Base-by-base conservation (phyloP, 2,113 vertebrate species). In the Synchiropus splendidus region DNA sequence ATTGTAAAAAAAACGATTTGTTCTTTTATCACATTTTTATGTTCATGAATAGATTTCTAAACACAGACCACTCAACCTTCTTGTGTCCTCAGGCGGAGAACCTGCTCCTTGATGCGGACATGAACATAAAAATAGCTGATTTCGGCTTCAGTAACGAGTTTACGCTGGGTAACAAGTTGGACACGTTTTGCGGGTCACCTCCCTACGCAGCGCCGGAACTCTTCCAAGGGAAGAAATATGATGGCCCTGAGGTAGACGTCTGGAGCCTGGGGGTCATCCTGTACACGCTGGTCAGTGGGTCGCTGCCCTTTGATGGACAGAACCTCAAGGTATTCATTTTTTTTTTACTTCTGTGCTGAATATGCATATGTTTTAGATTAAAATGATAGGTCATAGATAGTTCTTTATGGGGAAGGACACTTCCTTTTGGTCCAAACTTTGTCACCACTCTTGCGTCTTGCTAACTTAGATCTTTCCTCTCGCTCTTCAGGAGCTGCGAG, bases 61-160 rank as follows among this genome's bases (percentile, higher is more conserved):
- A n/a, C n/a, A n/a, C n/a, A n/a, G n/a, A n/a, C n/a, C n/a, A 9
- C 31, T 13, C 18, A 27, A 18, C 9, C 18, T 48, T 2, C 12
- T 34, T 43, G 4, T 21, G 1, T 39, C 2, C 12, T 0, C 61
- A 98, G 95, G 95, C 95, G 53, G 95, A 99, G 86, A 99, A 99
- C 84, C 81, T 99, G 27, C 87, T 99, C 45, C 84, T 99, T 48
- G 95, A 99, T 66, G 92, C 92, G 16, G 95, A 99, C 84, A 99
- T 98, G 95, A 99, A 99, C 82, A 99, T 99, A 70, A 99, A 99
- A 84, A 97, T 99, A 60, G 95, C 95, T 18, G 94, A 98, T 66
- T 98, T 98, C 41, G 95, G 95, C 72, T 98, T 98, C 82, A 98
- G 94, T 64, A 98, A 98, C 48, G 94, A 98, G 85, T 98, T 98